These are phyloP conservation scores for Procambarus clarkii DNA, from an alignment of 1,140 invertebrate genomes.

Conservation along the genomic window DNA sequence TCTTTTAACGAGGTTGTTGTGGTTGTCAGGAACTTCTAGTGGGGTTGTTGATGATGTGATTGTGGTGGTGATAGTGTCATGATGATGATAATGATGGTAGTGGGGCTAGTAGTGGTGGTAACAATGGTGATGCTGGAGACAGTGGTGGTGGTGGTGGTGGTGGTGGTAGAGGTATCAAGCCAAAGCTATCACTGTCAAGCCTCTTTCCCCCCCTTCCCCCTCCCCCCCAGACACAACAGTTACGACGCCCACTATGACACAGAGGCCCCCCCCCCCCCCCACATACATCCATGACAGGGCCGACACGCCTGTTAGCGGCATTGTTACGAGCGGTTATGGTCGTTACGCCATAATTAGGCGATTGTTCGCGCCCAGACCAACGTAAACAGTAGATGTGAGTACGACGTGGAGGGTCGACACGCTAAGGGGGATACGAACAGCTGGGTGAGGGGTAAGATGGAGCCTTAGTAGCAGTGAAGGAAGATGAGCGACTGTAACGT, in stretches of 20 bases:
- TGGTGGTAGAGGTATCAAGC: neutral
- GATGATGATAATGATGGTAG: neutral
- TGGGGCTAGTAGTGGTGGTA: neutral
- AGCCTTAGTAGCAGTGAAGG: neutral
- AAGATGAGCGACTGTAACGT: neutral
- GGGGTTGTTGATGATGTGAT: neutral
- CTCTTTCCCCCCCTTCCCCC: neutral
- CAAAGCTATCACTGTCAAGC: too few species aligned
- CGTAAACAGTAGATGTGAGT: conserved; percentile 35
- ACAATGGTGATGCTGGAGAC: neutral
- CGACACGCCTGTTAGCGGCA: conserved; percentile 55
- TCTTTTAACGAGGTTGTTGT: too few species aligned
- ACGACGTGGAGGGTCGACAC: conserved; percentile 31
- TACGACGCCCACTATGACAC: neutral
- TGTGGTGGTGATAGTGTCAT: neutral
- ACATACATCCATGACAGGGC: conserved; percentile 13
- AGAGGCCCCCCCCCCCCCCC: too few species aligned
- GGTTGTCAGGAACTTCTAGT: neutral
- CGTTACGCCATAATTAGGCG: conserved; percentile 53
- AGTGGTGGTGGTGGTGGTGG: neutral
- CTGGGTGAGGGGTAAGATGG: neutral
- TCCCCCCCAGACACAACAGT: neutral
- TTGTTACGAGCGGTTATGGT: conserved; percentile 41
- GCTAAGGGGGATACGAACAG: neutral
- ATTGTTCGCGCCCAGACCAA: conserved; percentile 52